Evolutionary conservation across 2,888 invertebrate genomes (phyloP).

Genomic region (Hipparchia sbordonii): DNA sequence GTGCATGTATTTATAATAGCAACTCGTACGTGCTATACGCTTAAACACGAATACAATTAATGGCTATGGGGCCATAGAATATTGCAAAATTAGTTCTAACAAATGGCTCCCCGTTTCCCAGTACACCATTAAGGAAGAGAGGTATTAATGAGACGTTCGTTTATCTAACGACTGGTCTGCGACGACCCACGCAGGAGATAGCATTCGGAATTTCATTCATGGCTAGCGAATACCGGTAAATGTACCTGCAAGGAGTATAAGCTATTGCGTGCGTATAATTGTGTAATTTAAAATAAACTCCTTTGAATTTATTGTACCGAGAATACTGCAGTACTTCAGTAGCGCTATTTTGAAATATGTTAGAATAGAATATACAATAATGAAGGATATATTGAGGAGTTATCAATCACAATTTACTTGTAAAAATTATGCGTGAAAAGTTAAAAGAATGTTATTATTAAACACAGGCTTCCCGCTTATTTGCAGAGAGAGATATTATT

Average conservation of each 20-base stretch:
- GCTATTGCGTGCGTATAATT: slow-evolving; percentile 18
- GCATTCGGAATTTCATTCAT: slow-evolving; percentile 46
- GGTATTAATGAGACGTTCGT: slow-evolving; percentile 52
- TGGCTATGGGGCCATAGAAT: slow-evolving; percentile 30
- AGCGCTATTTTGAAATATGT: not conserved
- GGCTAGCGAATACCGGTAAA: slow-evolving; percentile 27
- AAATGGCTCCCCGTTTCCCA: slow-evolving; percentile 41
- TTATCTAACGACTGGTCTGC: slow-evolving; percentile 44
- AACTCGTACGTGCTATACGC: slow-evolving; percentile 4
- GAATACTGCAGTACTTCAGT: slow-evolving; percentile 1
- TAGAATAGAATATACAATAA: not conserved
- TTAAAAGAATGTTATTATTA: no score
- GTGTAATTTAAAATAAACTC: slow-evolving; percentile 9
- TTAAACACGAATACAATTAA: slow-evolving; percentile 27
- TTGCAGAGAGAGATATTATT: no score
- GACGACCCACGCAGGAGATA: slow-evolving; percentile 36
- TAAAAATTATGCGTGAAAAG: no score
- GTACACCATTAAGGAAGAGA: slow-evolving; percentile 51
- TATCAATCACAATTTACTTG: no score
- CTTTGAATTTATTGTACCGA: slow-evolving; percentile 9
- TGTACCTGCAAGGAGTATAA: slow-evolving; percentile 1
- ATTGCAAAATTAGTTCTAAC: slow-evolving; percentile 43
- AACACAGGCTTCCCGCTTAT: no score
- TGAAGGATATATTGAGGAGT: no score
- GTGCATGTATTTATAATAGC: not conserved